Base-by-base conservation (phyloP, 53 echinoderm and acorn worm species). In the Actinopyga echinites region DNA sequence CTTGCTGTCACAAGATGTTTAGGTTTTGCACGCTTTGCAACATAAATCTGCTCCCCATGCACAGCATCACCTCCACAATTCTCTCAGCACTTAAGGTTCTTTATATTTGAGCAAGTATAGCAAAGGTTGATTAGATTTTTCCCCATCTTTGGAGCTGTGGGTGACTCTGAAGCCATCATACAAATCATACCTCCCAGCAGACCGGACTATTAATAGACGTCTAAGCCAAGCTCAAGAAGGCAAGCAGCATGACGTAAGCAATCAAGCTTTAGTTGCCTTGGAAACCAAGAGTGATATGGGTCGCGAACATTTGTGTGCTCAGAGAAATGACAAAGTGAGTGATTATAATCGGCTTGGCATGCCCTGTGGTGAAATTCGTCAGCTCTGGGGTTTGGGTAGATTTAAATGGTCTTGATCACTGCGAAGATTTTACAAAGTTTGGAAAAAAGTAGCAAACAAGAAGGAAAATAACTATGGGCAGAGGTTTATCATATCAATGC, bases 301-400 rank as follows among this genome's bases (percentile, higher is more conserved):
- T 71, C 78, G 54, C 56, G 56, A 56, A 78, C 78, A 78, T 78
- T 78, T 78, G 78, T 78, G 78, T 55, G 57, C 55, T 30, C 56
- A 53, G 78, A 78, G 78, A 78, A 78, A 78, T 57, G 78, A 78
- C 57, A 78, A 77, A 78, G 78, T 56, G 78, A 78, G 78, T 78
- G 78, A 78, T 78, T 78, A 56, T 78, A 78, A 78, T 78, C 56
- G 78, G 56, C 33, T 55, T 78, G 78, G 78, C 78, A 78, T 49
- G 78, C 78, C 78, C 54, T 33, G 53, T 33, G 57, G 78, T 55
- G 78, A 78, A 71, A 71, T 42, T 44, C 44, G 71, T 71, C 71
- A 71, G 71, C 71, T 71, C 40, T 71, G 71, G 71, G 71, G 71
- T 38, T 71, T 71, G 40, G 40, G 71, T 71, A 71, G 71, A 40